Base-by-base conservation (phyloP, 1,140 invertebrate genomes). In the Scaptodrosophila lebanonensis region DNA sequence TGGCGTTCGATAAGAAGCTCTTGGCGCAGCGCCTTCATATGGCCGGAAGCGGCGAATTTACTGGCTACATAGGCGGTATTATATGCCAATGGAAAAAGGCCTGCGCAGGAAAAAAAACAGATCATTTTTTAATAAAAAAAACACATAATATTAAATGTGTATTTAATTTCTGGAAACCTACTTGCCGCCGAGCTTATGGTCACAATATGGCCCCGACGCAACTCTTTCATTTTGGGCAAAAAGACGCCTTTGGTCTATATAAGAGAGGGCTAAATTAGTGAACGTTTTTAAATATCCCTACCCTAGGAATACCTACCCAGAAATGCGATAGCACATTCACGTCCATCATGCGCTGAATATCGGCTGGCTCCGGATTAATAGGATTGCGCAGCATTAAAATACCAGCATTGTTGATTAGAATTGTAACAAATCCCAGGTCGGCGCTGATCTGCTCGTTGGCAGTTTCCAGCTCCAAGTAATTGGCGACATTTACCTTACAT, bases 151-250 rank as follows among this genome's bases (percentile, higher is more conserved):
- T 13, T 0, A 1, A n/a, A 7, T 12, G 1, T 1, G 9, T 39
- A n/a, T 13, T 15, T 2, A 29, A 4, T 12, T 15, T n/a, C 12
- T 5, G 30, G 1, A 27, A 18, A 27, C 45, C 50, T 17, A 82
- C 95, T 95, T 17, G 95, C 94, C 11, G 94, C 87, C 29, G 93
- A 95, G 0, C 95, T 92, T 15, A 98, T 91, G 1, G 92, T 95
- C 0, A 97, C 93, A 25, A 98, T 91, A 58, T 97, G 95, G 0
- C 95, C 95, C 35, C 91, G 89, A 72, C 95, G 91, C 20, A 90
- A 88, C 49, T 93, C 88, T 88, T 97, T 94, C 96, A 98, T 98
- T 13, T 90, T 89, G 9, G 94, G 94, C 33, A 98, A 82, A 86
- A 92, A 92, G 0, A 90, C 87, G 63, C 89, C 89, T 0, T 90